A percentile compares a stretch with the other conserved stretches of the same genome.
These are phyloP conservation scores for Pristionchus pacificus DNA, from an alignment of 1,140 invertebrate genomes.

Conservation along the genomic window DNA sequence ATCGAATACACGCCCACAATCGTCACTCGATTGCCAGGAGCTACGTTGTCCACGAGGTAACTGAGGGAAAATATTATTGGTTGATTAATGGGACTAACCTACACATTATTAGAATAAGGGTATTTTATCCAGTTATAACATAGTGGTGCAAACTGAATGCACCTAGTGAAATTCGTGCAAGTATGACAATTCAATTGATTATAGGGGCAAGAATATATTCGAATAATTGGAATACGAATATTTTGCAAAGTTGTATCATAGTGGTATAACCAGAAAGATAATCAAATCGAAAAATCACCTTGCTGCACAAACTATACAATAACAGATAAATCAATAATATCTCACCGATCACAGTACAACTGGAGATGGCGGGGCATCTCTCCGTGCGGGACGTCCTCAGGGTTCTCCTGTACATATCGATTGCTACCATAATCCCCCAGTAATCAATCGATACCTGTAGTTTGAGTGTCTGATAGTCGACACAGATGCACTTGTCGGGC, in stretches of 20 bases:
- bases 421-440: no score
- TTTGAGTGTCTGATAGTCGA: slow-evolving; percentile 83
- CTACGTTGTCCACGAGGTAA: slow-evolving; percentile 84
- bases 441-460: slow-evolving; percentile 72
- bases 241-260: no score
- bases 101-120: no score
- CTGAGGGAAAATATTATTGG: slow-evolving; percentile 15
- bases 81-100: background rate
- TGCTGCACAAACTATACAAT: no score
- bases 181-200: no score
- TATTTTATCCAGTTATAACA: no score
- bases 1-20: slow-evolving; percentile 95
- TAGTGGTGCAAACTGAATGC: no score
- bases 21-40: slow-evolving; percentile 89
- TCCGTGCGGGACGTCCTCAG: slow-evolving; percentile 92
- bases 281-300: background rate
- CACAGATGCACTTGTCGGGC: slow-evolving; percentile 92
- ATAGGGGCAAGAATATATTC: no score
- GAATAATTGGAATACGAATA: no score
- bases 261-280: background rate
- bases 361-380: slow-evolving; percentile 95
- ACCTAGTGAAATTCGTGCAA: no score
- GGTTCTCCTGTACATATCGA: slow-evolving; percentile 81
- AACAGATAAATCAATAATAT: background rate
- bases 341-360: slow-evolving; percentile 81